Conservation (phyloP, 2,888 invertebrate species). For the Aleiodes testaceus region DNA sequence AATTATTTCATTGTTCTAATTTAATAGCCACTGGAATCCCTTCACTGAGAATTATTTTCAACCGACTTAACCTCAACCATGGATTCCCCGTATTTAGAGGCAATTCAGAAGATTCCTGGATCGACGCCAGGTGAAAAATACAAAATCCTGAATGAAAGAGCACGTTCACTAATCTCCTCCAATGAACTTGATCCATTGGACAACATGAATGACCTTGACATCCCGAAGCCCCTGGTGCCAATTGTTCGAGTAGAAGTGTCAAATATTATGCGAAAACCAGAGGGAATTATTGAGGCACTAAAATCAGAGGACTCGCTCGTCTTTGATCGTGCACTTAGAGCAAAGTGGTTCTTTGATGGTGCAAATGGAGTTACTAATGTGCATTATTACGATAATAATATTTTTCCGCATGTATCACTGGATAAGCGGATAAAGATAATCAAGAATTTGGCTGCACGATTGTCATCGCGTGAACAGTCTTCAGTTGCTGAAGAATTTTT, state of each 20-base stretch:
- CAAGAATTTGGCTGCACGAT: conserved; percentile 53
- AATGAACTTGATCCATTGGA: not conserved
- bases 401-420: conserved; percentile 61
- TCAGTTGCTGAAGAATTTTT: conserved; percentile 63
- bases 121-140: conserved; percentile 59
- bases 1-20: too few species aligned
- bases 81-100: conserved; percentile 57
- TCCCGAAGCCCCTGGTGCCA: conserved; percentile 56
- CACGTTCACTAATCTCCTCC: conserved; percentile 35
- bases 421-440: conserved; percentile 59
- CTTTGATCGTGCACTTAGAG: conserved; percentile 59
- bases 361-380: conserved; percentile 54
- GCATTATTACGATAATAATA: conserved; percentile 56
- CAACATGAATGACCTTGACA: conserved; percentile 34
- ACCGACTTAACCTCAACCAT: not conserved
- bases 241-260: conserved; percentile 58
- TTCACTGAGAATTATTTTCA: not conserved
- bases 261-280: conserved; percentile 51
- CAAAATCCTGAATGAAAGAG: conserved; percentile 54
- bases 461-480: conserved; percentile 43
- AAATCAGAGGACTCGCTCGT: conserved; percentile 62
- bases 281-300: conserved; percentile 58
- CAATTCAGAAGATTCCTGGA: conserved; percentile 63
- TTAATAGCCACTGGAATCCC: too few species aligned
- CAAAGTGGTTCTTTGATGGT: conserved; percentile 63